Base-by-base conservation (phyloP, 2,888 invertebrate species). In the Branchellion lobata region DNA sequence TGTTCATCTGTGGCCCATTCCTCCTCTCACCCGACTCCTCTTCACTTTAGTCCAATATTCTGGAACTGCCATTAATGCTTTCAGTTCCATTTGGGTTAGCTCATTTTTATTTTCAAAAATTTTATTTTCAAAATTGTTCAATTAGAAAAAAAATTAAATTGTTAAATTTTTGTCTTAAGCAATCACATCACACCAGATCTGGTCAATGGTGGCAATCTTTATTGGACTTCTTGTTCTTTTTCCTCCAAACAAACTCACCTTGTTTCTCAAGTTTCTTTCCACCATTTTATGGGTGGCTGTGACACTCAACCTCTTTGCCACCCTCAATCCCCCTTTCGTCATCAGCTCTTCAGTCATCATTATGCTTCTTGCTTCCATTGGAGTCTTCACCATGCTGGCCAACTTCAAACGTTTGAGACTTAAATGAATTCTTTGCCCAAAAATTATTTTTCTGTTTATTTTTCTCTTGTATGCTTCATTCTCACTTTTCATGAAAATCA, bases 271-370 rank as follows among this genome's bases (percentile, higher is more conserved):
- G 21, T 83, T 83, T 53, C 81, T 88, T 53, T 91, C 92, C 61
- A 90, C 91, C 75, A 90, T 91, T 14, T 92, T 94, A 0, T 95
- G 95, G 95, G 88, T 93, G 21, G 89, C 93, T 2, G 87, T 93
- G 47, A 91, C 93, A 29, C 91, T 93, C 83, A 93, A 92, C 85
- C 84, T 92, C 18, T 92, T 94, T 71, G 92, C 92, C 83, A 89
- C 92, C 53, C 90, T 93, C 0, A 77, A 65, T 21, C 93, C 93
- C 0, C 90, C 92, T 0, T 90, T 93, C 61, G 92, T 93, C 87
- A 91, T 82, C n/a, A 65, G n/a, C 91, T 92, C 72, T 90, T 92
- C 27, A 29, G 31, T 24, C 29, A 71, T 31, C 40, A 71, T 29
- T 93, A 94, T 86, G 88, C 92, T 27, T 82, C 91, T 0, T 0